Conservation (phyloP, 2,888 invertebrate species). For the Carpatolechia fugitivella region DNA sequence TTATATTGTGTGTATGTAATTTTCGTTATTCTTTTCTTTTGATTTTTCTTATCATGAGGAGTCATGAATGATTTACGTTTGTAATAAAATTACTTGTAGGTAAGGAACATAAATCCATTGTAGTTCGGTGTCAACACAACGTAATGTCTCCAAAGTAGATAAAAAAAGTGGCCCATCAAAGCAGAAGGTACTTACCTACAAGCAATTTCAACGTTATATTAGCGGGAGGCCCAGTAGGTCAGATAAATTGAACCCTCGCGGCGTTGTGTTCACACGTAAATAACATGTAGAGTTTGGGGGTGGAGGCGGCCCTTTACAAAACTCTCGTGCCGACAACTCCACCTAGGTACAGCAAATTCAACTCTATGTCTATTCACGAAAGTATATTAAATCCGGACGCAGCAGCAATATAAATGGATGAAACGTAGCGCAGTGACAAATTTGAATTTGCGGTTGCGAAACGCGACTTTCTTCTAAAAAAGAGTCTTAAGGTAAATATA, state of each 20-base stretch:
- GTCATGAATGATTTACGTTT: too few relatives aligned
- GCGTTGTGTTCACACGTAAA: slow-evolving; percentile 78
- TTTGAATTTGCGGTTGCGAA: slow-evolving; percentile 49
- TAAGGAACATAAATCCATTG: too few relatives aligned
- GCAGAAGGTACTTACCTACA: slow-evolving; percentile 38
- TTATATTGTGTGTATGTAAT: background rate
- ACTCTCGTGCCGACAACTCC: slow-evolving; percentile 21
- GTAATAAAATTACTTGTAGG: too few relatives aligned
- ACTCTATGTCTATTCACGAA: background rate
- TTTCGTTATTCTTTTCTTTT: too few relatives aligned
- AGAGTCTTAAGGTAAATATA: slow-evolving; percentile 43
- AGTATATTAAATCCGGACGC: background rate
- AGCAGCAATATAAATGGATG: slow-evolving; percentile 27
- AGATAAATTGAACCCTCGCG: slow-evolving; percentile 78
- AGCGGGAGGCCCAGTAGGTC: slow-evolving; percentile 77
- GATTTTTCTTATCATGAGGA: too few relatives aligned
- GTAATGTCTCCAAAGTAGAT: background rate
- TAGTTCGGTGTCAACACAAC: background rate
- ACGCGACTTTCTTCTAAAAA: slow-evolving; percentile 40
- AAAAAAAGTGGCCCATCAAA: slow-evolving; percentile 41
- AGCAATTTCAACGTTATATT: slow-evolving; percentile 69
- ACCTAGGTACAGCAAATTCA: background rate
- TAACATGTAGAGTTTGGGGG: slow-evolving; percentile 74
- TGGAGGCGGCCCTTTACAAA: slow-evolving; percentile 42
- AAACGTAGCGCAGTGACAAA: slow-evolving; percentile 48